phyloP scores from a whole-genome alignment of 2,113 vertebrate species.

The Terrapene triunguis region DNA sequence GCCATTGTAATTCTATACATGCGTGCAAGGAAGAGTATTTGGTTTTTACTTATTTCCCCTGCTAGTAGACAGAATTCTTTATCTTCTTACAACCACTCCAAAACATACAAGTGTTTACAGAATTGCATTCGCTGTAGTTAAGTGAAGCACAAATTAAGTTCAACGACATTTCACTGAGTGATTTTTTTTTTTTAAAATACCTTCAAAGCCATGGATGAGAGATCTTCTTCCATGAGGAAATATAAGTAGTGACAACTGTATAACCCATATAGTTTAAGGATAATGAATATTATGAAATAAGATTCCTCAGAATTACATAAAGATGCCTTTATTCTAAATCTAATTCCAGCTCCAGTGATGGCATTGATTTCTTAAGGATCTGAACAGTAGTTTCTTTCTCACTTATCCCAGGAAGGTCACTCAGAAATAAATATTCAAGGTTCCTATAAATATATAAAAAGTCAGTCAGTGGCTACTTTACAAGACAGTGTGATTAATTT shows the following conservation, averaged over 20 bases:
- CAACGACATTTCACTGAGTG: background rate
- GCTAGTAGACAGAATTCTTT: background rate
- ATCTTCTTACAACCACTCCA: background rate
- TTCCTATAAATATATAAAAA: conserved; percentile 82
- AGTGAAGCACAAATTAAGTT: background rate
- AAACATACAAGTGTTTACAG: rapidly evolving
- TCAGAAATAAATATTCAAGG: conserved; percentile 90
- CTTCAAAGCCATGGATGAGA: background rate
- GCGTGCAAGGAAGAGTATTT: background rate
- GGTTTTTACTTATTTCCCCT: background rate
- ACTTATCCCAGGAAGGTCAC: conserved; percentile 91
- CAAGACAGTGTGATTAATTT: background rate
- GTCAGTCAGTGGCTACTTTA: background rate
- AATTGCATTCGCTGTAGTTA: background rate
- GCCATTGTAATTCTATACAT: background rate
- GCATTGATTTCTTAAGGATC: conserved; percentile 86
- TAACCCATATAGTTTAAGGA: background rate
- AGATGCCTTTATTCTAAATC: conserved; percentile 78
- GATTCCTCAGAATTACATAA: background rate
- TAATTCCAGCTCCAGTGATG: conserved; percentile 85
- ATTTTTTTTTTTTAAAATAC: background rate
- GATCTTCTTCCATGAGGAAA: background rate
- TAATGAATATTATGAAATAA: background rate
- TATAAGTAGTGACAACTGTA: background rate
- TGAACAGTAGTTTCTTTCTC: conserved; percentile 82